Evolutionary conservation across 2,888 invertebrate genomes (phyloP), one percentile per base, ranked within the genome.

Genomic region (Thymelicus sylvestris): DNA sequence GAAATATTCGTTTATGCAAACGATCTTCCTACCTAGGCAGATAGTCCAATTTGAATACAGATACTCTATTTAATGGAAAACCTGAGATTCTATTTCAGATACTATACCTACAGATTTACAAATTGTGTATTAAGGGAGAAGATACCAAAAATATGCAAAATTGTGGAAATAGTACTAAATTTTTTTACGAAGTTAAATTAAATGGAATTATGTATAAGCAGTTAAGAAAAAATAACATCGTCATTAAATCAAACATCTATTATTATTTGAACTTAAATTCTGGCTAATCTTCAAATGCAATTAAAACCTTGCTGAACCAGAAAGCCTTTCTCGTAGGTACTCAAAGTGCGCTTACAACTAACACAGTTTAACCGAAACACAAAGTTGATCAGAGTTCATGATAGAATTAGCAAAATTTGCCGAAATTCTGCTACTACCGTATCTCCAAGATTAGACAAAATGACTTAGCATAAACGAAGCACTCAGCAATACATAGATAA

Each of bases 61-160:
- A 59, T 59, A 8, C 50, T 55, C 64, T 60, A 59, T 64, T 69
- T 59, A 70, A 59, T 64, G 48, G 69, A 59, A 57, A 57, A 41
- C 64, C 41, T 31, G 57, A 69, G 47, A 57, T 69, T 48, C 63
- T n/a, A 47, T 68, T 69, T 59, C 59, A 55, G 24, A 55, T 24
- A 55, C 50, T 19, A 52, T 52, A 52, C 7, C 50, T 52, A 52
- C 7, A 52, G 19, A 52, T 15, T 52, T 52, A 52, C 15, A 47
- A 47, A 47, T 52, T n/a, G 15, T 52, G 50, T 52, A 6, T 52
- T 52, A 52, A 6, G 10, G 2, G 10, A 44, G 12, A 3, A 10
- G 12, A 44, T 44, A 41, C 41, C 41, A 41, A 41, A 41, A 41
- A 41, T 10, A 41, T 41, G 41, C 6, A 41, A 41, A 41, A 41